These are phyloP conservation scores for Dascyllus trimaculatus DNA, from an alignment of 2,113 vertebrate species.

Conservation along the genomic window DNA sequence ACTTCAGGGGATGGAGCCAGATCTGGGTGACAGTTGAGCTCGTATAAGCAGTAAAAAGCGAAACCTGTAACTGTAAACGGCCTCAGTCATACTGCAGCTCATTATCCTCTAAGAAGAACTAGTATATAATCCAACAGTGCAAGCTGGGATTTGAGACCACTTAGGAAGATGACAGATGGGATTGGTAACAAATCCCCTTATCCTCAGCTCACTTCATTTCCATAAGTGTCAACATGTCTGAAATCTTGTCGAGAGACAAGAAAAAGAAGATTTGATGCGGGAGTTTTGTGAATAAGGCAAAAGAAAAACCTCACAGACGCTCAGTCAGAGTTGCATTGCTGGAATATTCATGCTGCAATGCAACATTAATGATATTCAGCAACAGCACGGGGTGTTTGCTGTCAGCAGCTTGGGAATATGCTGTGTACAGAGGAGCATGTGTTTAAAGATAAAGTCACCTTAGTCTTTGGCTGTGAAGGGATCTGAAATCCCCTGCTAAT, in stretches of 20 bases:
- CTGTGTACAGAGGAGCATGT: constrained; percentile 8
- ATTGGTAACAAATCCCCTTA: constrained; percentile 79
- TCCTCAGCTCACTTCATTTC: constrained; percentile 75
- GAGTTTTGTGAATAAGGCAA: constrained; percentile 38
- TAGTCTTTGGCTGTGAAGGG: constrained; percentile 29
- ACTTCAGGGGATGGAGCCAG: background rate
- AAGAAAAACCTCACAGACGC: constrained; percentile 15
- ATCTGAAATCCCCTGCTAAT: constrained; percentile 40
- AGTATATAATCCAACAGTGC: constrained; percentile 61
- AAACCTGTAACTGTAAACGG: constrained; percentile 39
- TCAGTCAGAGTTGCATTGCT: background rate
- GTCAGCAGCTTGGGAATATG: constrained; percentile 49
- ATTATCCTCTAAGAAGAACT: constrained; percentile 56
- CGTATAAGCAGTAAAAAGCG: constrained; percentile 26
- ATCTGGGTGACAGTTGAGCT: constrained; percentile 7
- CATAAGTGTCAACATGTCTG: constrained; percentile 72
- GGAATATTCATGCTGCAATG: constrained; percentile 13
- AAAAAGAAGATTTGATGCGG: constrained; percentile 41
- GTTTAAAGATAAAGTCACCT: constrained; percentile 55
- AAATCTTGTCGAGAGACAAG: constrained; percentile 31
- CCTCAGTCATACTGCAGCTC: constrained; percentile 32
- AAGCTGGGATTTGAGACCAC: constrained; percentile 71
- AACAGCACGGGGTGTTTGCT: constrained; percentile 23
- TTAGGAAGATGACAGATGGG: constrained; percentile 81
- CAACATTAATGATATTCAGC: constrained; percentile 27